Evolutionary conservation across 1,140 invertebrate genomes (phyloP).

Genomic region (Lanistes nyassanus): DNA sequence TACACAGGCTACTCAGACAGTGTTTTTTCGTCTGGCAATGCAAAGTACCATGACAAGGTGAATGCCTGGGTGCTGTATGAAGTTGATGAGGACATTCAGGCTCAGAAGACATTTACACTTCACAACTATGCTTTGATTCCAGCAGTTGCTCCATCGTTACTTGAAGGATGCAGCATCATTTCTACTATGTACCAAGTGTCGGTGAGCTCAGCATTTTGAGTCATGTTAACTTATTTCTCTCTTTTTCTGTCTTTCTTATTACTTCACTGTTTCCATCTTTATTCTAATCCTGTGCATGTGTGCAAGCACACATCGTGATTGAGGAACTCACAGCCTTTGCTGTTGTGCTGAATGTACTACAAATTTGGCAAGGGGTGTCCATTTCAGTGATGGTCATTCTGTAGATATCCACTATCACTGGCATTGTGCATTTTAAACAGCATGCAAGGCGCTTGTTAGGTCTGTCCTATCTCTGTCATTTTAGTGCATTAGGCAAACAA

Average conservation of each 20-base stretch:
- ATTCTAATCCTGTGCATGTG: slow-evolving; percentile 22
- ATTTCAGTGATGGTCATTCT: no score
- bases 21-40: slow-evolving; percentile 53
- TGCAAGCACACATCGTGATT: neutral
- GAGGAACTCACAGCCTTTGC: neutral
- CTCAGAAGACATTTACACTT: slow-evolving; percentile 32
- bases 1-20: slow-evolving; percentile 54
- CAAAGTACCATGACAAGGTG: slow-evolving; percentile 50
- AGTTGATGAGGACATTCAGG: slow-evolving; percentile 24
- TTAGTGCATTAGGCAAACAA: no score
- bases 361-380: no score
- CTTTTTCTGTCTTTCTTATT: neutral
- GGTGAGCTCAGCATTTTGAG: slow-evolving; percentile 73
- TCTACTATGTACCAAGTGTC: slow-evolving; percentile 94
- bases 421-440: no score
- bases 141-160: slow-evolving; percentile 92
- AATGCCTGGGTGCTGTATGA: slow-evolving; percentile 40
- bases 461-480: no score
- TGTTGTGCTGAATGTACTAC: neutral
- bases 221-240: neutral
- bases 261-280: slow-evolving; percentile 30
- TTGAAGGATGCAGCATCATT: slow-evolving; percentile 94
- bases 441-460: no score
- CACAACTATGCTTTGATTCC: slow-evolving; percentile 73
- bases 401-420: no score